phyloP scores from a whole-genome alignment of 2,113 vertebrate species.

The Channa argus region DNA sequence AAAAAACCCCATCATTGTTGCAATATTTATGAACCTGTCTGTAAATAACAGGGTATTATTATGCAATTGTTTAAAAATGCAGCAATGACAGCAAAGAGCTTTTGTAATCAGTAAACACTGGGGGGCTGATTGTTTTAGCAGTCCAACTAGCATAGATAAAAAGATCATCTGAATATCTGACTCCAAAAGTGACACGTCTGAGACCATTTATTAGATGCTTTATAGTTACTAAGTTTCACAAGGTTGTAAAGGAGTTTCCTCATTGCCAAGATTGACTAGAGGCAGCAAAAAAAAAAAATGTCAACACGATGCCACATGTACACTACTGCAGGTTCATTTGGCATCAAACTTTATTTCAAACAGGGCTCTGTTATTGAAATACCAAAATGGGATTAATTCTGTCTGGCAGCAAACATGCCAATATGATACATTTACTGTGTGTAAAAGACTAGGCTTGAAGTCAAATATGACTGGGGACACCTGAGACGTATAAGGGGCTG shows the following conservation, averaged over 20 bases:
- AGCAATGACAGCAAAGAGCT: not conserved
- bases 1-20: not conserved
- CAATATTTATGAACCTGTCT: no score
- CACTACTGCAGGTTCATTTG: not conserved
- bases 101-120: not conserved
- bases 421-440: no score
- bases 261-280: not conserved
- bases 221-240: constrained; percentile 8
- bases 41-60: not conserved
- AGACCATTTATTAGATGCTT: constrained; percentile 33
- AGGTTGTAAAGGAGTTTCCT: constrained; percentile 32
- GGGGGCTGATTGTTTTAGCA: not conserved
- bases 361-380: no score
- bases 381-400: no score
- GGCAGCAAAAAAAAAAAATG: no score
- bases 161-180: constrained; percentile 2
- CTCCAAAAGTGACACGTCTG: constrained; percentile 18
- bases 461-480: no score
- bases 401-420: no score
- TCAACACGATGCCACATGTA: no score
- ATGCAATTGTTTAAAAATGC: not conserved
- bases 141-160: not conserved
- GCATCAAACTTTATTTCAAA: no score
- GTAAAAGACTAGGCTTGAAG: no score
- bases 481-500: no score